phyloP scores from a whole-genome alignment of 37 sponge, comb jelly and placozoan genomes.

The Cliona cf. orientalis region DNA sequence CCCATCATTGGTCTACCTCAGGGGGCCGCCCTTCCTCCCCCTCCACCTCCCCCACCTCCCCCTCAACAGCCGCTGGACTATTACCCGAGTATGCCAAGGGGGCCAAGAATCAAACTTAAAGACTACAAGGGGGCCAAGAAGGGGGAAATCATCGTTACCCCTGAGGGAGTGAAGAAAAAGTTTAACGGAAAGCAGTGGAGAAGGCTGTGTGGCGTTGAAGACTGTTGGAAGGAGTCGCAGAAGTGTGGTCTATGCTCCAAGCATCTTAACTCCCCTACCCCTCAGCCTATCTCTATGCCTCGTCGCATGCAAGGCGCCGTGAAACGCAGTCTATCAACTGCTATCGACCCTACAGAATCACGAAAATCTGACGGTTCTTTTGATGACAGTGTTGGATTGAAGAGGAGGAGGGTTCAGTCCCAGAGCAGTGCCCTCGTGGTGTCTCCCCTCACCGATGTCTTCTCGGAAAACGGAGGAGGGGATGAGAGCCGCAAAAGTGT shows the following conservation, averaged over 20 bases:
- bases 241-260: conserved; percentile 69
- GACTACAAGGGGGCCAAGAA: conserved; percentile 72
- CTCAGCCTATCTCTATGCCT: conserved; percentile 31
- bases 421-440: conserved; percentile 11
- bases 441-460: conserved; percentile 26
- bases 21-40: not conserved
- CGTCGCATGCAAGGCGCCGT: not conserved
- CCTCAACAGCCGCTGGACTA: conserved; percentile 32
- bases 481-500: conserved; percentile 2
- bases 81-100: conserved; percentile 32
- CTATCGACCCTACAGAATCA: conserved; percentile 14
- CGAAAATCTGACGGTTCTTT: not conserved
- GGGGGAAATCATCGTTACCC: conserved; percentile 69
- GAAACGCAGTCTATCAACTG: conserved; percentile 52
- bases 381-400: not conserved
- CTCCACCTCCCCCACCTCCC: not conserved
- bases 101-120: conserved; percentile 60
- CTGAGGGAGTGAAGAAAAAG: conserved; percentile 73
- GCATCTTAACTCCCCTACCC: conserved; percentile 67
- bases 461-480: not conserved
- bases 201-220: conserved; percentile 63
- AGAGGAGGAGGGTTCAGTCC: conserved; percentile 29
- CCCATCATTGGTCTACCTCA: not conserved
- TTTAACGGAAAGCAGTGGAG: conserved; percentile 83
- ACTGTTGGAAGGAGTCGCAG: conserved; percentile 78